Base-by-base conservation (phyloP, 2,113 vertebrate species). In the Noturus placidus region DNA sequence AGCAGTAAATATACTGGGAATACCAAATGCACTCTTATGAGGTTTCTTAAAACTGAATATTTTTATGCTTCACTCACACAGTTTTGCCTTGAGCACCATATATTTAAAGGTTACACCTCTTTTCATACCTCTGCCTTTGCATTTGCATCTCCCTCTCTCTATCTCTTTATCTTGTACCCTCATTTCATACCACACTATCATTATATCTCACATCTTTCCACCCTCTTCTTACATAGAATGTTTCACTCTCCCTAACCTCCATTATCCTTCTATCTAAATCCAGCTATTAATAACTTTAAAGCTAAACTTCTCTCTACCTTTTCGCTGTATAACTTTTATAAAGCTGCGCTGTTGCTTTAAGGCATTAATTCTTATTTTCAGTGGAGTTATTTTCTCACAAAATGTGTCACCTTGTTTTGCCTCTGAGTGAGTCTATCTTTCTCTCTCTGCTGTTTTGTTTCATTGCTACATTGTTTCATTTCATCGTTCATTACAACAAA, bases 81-180 rank as follows among this genome's bases (percentile, higher is more conserved):
- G 22, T 15, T 4, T 83, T 87, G 81, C 69, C 70, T 61, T 35
- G 1, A 22, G 42, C n/a, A 84, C 57, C 22, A 20, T 84, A 30
- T 79, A 59, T 27, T 88, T 88, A 80, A 30, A 46, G 13, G 1
- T 67, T 67, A 67, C 30, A 30, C n/a, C n/a, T 35, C 33, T 78
- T 70, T 88, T 59, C 83, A 88, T 77, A 42, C 63, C 74, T 0
- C 57, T 85, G 33, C 50, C 59, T 80, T 77, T 88, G 74, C 82
- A 25, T 69, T 61, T 85, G 74, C 82, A 17, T 69, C 74, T 80
- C 81, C 22, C 10, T 15, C 57, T 42, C 19, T 69, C n/a, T 46
- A 52, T 65, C 61, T 57, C 56, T 86, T 46, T 19, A 42, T 82
- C 42, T 10, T 52, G 10, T 65, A 70, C 57, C 84, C 85, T 33